Evolutionary conservation across 92 coral and sea anemone species (phyloP).

Genomic region (Muricea muricata): DNA sequence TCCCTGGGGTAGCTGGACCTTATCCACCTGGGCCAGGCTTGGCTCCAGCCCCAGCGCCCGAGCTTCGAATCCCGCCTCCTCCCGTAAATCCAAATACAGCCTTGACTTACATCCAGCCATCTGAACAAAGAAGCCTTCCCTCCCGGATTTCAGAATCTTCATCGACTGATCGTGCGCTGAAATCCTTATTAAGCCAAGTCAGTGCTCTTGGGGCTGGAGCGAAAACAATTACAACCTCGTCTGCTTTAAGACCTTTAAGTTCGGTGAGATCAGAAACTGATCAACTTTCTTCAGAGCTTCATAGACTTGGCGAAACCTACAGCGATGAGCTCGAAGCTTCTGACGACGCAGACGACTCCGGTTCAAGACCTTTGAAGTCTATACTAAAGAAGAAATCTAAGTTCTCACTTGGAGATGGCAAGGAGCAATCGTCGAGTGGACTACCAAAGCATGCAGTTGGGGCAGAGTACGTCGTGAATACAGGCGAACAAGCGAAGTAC

Average conservation of each 20-base stretch:
- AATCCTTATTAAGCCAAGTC: neutral
- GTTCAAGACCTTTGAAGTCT: constrained; percentile 22
- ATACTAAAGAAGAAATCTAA: constrained; percentile 41
- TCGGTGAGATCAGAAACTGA: neutral
- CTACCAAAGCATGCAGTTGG: constrained; percentile 80
- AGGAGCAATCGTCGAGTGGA: constrained; percentile 7
- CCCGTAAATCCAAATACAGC: constrained; percentile 1
- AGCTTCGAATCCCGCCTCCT: neutral
- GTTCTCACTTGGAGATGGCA: neutral
- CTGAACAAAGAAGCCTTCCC: neutral
- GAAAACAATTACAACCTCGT: neutral
- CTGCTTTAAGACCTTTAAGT: neutral
- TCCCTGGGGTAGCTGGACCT: neutral
- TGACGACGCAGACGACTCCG: neutral
- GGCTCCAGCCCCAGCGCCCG: neutral
- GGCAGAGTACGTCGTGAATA: constrained; percentile 78
- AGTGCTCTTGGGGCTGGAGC: constrained; percentile 10
- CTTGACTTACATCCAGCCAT: constrained; percentile 35
- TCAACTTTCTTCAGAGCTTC: neutral
- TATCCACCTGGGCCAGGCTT: neutral
- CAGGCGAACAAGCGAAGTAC: constrained; percentile 49
- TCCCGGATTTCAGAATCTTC: neutral
- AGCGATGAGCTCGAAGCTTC: neutral
- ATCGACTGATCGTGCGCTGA: neutral
- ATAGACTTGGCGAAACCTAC: neutral